Percentiles rank a stretch among this genome's conserved stretches.
Conservation (phyloP, 2,888 invertebrate species). For the Ctenicera cuprea region DNA sequence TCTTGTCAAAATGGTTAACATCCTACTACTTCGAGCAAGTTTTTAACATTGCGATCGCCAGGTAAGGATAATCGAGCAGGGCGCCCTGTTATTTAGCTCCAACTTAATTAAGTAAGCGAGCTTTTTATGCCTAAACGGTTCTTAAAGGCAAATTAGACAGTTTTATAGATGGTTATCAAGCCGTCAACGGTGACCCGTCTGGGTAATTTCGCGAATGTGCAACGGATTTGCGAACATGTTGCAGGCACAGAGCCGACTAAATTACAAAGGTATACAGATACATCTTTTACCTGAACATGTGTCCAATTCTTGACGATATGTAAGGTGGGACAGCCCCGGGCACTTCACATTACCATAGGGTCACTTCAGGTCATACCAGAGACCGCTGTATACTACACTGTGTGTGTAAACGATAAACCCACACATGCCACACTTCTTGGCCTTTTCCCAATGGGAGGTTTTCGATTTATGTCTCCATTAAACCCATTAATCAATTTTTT, state of each 20-base stretch:
- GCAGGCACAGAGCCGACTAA: constrained; percentile 14
- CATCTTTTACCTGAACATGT: constrained; percentile 45
- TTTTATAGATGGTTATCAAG: constrained; percentile 29
- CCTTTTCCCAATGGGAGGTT: constrained; percentile 20
- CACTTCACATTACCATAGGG: constrained; percentile 59
- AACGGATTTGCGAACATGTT: constrained; percentile 15
- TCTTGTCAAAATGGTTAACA: constrained; percentile 33
- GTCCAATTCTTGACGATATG: constrained; percentile 57
- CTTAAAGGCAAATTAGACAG: constrained; percentile 34
- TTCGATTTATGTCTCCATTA: constrained; percentile 20
- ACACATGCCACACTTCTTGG: constrained; percentile 48
- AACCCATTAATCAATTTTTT: background rate
- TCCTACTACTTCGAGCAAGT: constrained; percentile 24
- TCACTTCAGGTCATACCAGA: constrained; percentile 58
- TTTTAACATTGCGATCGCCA: background rate
- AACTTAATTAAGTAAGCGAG: constrained; percentile 30
- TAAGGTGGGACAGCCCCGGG: constrained; percentile 56
- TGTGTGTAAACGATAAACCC: constrained; percentile 50
- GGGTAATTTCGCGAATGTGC: constrained; percentile 14
- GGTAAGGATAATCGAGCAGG: constrained; percentile 12
- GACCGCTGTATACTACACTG: constrained; percentile 41
- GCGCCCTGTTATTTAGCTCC: constrained; percentile 40
- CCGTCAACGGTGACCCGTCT: background rate
- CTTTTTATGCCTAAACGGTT: constrained; percentile 38
- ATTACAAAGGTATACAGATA: constrained; percentile 32